phyloP scores from a whole-genome alignment of 2,888 invertebrate genomes.

The Drosophila paramelanica region DNA sequence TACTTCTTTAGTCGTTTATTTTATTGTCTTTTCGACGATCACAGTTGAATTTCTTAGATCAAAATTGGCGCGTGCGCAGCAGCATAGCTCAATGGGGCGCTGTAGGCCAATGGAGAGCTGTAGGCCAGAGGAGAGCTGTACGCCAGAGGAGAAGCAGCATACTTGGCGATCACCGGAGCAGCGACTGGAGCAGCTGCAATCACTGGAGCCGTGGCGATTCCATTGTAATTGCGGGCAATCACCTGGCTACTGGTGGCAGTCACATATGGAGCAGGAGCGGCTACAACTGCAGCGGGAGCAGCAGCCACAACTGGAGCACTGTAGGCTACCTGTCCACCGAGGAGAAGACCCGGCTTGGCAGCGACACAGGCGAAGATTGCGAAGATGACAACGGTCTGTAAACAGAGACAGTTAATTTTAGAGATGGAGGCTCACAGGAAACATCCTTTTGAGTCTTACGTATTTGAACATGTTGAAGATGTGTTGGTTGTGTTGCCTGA shows the following conservation, averaged over 20 bases:
- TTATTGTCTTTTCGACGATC: too few species aligned
- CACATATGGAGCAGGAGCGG: too few species aligned
- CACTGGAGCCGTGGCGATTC: constrained; percentile 61
- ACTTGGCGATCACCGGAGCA: constrained; percentile 41
- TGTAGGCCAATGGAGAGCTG: constrained; percentile 17
- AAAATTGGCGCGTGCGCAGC: constrained; percentile 4
- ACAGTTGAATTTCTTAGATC: too few species aligned
- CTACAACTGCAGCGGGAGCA: too few species aligned
- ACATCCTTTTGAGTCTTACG: constrained; percentile 43
- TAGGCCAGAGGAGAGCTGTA: constrained; percentile 32
- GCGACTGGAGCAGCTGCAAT: constrained; percentile 51
- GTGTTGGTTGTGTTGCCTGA: constrained; percentile 30
- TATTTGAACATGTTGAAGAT: constrained; percentile 69
- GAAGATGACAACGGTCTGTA: constrained; percentile 64
- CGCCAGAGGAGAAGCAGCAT: constrained; percentile 40
- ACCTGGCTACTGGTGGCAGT: too few species aligned
- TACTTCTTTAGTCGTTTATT: too few species aligned
- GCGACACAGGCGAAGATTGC: constrained; percentile 67
- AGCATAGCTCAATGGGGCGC: constrained; percentile 40
- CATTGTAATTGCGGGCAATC: constrained; percentile 65
- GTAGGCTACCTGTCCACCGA: constrained; percentile 49
- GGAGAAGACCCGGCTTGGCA: constrained; percentile 61
- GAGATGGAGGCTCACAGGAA: background rate
- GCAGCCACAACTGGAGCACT: constrained; percentile 13
- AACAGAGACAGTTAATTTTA: background rate